These are phyloP conservation scores for Metalampra italica DNA, from an alignment of 2,888 invertebrate genomes.

Conservation along the genomic window DNA sequence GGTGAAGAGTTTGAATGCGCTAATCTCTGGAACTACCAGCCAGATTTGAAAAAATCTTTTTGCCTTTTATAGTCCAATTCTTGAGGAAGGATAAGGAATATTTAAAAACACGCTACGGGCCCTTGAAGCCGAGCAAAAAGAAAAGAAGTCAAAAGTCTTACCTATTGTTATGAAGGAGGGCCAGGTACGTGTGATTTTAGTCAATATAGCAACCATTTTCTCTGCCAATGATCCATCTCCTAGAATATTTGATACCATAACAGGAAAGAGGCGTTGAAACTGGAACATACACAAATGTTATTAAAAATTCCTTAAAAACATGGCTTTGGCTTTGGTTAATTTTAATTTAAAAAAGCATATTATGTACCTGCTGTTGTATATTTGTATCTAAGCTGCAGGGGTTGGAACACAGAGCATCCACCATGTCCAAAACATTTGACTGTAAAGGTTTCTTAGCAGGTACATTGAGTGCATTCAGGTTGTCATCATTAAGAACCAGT, in stretches of 20 bases:
- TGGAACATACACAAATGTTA: conserved; percentile 29
- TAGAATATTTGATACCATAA: conserved; percentile 73
- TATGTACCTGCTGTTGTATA: conserved; percentile 75
- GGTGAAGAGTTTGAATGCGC: no score
- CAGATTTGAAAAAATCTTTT: no score
- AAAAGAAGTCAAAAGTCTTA: no score
- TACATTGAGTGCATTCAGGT: conserved; percentile 66
- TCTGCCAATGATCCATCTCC: conserved; percentile 69
- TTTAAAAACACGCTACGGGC: no score
- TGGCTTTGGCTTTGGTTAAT: no score
- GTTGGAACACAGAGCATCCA: conserved; percentile 78
- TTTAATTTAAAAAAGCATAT: no score
- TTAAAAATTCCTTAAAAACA: no score
- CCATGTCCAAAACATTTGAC: conserved; percentile 73
- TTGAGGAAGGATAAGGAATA: no score
- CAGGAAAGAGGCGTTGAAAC: conserved; percentile 72
- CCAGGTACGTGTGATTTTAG: conserved; percentile 71
- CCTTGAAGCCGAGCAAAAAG: no score
- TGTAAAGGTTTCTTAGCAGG: conserved; percentile 68
- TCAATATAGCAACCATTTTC: conserved; percentile 70
- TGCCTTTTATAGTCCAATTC: no score
- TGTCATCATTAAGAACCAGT: conserved; percentile 78
- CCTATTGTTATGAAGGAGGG: conserved; percentile 70
- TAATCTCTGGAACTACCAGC: no score
- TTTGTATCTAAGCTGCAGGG: conserved; percentile 76